Base-by-base conservation (phyloP, 2,113 vertebrate species). In the Donacobius atricapilla region DNA sequence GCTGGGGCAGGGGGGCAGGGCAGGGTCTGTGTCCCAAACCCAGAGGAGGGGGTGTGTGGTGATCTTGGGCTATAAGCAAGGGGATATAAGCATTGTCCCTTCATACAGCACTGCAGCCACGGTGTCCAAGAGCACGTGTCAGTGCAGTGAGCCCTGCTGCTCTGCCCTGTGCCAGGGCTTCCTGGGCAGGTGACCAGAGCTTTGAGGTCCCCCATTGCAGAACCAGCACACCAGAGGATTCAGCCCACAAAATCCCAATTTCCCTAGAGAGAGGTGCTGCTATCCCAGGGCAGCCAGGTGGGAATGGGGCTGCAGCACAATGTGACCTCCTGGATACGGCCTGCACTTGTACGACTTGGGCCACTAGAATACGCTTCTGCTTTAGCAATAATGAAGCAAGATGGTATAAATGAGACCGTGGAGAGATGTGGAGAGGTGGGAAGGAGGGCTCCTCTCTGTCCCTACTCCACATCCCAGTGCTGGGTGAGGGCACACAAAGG, bases 51-150 rank as follows among this genome's bases (percentile, higher is more conserved):
- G 2, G 10, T 15, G 19, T 35, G 24, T 1, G 6, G 28, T 40
- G 42, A 50, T 39, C 33, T 4, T 3, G 25, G 31, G 27, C 35
- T 23, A 7, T n/a, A n/a, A n/a, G n/a, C n/a, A 61, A 20, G 4
- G 28, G 33, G 3, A 11, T 57, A 2, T 16, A 35, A 80, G 33
- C 1, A 0, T 15, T 60, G 23, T 71, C 53, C 17, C 63, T 68
- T 56, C 39, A 2, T 10, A 11, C 4, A 50, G 45, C 9, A 1
- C 27, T 45, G 37, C 4, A 1, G 33, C n/a, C 2, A 2, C 11
- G 3, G 25, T 53, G 39, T 17, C 47, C 44, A 28, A n/a, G 30
- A 47, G n/a, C 10, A 2, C 3, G 4, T 2, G 7, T 13, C 0
- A 0, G 60, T 40, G 61, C 78, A 66, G 35, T 2, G 28, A 73